Evolutionary conservation across 1,140 invertebrate genomes (phyloP), one percentile per base, ranked within the genome.

Genomic region (Drosophila melanica): DNA sequence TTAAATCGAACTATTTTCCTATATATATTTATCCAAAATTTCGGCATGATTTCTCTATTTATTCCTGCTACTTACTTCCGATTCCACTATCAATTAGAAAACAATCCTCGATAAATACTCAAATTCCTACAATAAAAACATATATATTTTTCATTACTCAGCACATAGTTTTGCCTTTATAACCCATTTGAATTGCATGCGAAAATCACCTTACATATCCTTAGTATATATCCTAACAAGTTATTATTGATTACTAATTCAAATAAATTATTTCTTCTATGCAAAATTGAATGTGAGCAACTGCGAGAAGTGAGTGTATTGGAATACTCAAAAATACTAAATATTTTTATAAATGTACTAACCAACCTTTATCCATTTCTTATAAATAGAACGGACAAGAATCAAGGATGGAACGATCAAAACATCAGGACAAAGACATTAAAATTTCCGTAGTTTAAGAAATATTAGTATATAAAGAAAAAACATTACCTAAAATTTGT

Each of bases 1-100:
- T 63, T 11, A 50, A 48, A n/a, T 66, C 42, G 10, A 65, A 55
- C 48, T 30, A 65, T 58, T 42, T 63, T 44, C 33, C 48, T 45
- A 33, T 69, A 16, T 55, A 58, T 35, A 11, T 45, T 68, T 65
- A 65, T 16, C 44, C 50, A 54, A 64, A 50, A 62, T 70, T 78
- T 71, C 30, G 77, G 77, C 81, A 85, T 86, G 81, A 57, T 69
- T 68, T 78, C 63, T 75, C 62, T 58, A 66, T 18, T 42, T 57
- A 51, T 41, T 68, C 62, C 68, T 47, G 60, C 44, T 65, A 75
- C 50, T 72, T 51, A 68, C 53, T 70, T 75, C 44, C 51, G 60
- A 44, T 47, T 86, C 47, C 63, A 78, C 51, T 63, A 63, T 50
- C 41, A 75, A 60, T 68, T 60, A 59, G 47, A 44, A 70, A 48